A percentile compares a stretch with the other conserved stretches of the same genome.
Evolutionary conservation across 2,797 vertebrate species (phyloP).

Genomic region (Anguilla anguilla): DNA sequence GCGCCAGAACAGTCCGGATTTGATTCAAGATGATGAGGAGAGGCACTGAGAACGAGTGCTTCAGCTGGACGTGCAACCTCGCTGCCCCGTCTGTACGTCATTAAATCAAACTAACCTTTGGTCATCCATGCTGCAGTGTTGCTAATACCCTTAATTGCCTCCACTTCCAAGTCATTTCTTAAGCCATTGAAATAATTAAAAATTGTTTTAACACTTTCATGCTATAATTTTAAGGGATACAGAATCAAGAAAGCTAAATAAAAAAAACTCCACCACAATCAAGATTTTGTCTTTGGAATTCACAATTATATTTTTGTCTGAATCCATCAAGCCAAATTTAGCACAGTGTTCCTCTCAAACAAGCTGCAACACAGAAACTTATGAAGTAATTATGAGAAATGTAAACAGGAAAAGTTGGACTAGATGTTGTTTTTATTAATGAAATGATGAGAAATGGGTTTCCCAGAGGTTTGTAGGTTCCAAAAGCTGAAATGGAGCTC

Average conservation of each 20-base stretch:
- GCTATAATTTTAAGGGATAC: background rate
- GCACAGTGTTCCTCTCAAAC: background rate
- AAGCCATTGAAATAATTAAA: background rate
- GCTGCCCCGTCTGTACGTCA: background rate
- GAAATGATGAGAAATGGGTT: slow-evolving; percentile 2
- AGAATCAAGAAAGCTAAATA: background rate
- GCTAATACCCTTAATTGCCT: too few relatives aligned
- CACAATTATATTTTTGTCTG: background rate
- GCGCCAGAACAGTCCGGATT: background rate
- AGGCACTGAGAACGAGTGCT: background rate
- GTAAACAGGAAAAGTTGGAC: background rate
- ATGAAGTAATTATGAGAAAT: background rate
- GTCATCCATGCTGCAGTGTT: background rate
- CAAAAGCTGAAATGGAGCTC: slow-evolving; percentile 22
- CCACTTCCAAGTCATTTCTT: background rate
- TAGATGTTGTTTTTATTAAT: background rate
- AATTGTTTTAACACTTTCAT: background rate
- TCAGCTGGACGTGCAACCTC: background rate
- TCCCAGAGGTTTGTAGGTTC: slow-evolving; percentile 2
- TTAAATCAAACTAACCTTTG: background rate
- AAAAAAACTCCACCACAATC: background rate
- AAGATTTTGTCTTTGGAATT: background rate
- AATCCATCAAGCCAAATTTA: background rate
- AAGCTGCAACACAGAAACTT: background rate
- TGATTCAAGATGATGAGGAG: background rate